A percentile compares a stretch with the other conserved stretches of the same genome.
phyloP scores from a whole-genome alignment of 2,113 vertebrate species.

The Ploceus nigricollis region DNA sequence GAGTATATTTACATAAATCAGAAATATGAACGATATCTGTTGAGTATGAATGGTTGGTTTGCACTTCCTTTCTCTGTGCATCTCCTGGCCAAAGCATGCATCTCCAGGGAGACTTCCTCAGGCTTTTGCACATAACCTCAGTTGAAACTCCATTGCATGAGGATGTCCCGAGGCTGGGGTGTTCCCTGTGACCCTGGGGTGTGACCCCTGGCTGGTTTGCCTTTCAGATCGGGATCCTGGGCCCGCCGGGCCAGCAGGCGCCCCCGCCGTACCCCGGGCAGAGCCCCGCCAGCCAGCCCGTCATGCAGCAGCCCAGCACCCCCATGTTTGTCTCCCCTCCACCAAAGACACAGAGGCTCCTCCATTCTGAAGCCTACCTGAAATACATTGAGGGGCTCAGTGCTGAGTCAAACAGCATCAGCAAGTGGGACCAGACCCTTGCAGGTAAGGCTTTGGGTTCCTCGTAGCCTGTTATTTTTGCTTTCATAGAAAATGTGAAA shows the following conservation, averaged over 20 bases:
- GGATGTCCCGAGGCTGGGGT: not conserved
- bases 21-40: not conserved
- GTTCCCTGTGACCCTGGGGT: not conserved
- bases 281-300: slow-evolving; percentile 79
- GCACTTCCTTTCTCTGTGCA: not conserved
- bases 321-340: slow-evolving; percentile 96
- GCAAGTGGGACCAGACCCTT: slow-evolving; percentile 97
- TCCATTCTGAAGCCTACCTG: slow-evolving; percentile 97
- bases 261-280: slow-evolving; percentile 90
- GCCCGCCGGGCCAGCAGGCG: slow-evolving; percentile 83
- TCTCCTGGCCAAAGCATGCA: not conserved
- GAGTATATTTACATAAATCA: not conserved
- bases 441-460: slow-evolving; percentile 78
- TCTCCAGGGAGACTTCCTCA: not conserved
- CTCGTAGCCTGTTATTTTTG: rapidly evolving
- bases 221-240: slow-evolving; percentile 80
- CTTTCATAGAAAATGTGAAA: not conserved
- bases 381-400: slow-evolving; percentile 96
- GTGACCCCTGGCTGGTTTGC: not conserved
- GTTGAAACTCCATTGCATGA: not conserved
- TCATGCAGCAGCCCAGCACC: slow-evolving; percentile 90
- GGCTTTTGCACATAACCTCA: not conserved
- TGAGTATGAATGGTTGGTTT: not conserved
- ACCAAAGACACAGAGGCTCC: slow-evolving; percentile 92
- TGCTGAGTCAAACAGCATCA: slow-evolving; percentile 89